These are phyloP conservation scores for Chymomyza fuscimana DNA, from an alignment of 2,888 invertebrate species.

Conservation along the genomic window DNA sequence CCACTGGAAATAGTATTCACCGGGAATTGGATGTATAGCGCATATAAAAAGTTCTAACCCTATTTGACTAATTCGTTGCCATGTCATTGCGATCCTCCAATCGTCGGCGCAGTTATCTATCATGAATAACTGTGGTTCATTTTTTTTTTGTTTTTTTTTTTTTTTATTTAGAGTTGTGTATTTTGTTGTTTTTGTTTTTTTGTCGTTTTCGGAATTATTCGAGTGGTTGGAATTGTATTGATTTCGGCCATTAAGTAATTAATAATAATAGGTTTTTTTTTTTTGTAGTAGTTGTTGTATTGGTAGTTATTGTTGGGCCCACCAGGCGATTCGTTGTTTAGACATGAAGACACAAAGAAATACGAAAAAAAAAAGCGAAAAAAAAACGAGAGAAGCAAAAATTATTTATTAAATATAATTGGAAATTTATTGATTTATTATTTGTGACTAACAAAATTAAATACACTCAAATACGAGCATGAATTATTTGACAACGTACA, in stretches of 20 bases:
- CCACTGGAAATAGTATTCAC: slow-evolving; percentile 97
- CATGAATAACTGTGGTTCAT: slow-evolving; percentile 93
- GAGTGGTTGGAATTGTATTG: neutral
- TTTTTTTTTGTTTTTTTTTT: neutral
- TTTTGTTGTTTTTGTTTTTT: slow-evolving; percentile 17
- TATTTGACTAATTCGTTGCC: slow-evolving; percentile 97
- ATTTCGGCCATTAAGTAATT: slow-evolving; percentile 17
- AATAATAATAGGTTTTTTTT: neutral
- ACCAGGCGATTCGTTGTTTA: neutral
- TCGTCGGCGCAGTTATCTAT: slow-evolving; percentile 99
- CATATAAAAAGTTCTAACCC: slow-evolving; percentile 95
- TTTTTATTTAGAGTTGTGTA: neutral
- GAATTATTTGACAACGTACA: slow-evolving; percentile 69
- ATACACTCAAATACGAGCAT: slow-evolving; percentile 71
- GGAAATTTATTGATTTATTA: slow-evolving; percentile 69
- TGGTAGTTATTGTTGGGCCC: slow-evolving; percentile 6
- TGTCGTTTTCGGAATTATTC: neutral
- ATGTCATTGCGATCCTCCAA: slow-evolving; percentile 99
- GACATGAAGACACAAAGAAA: slow-evolving; percentile 8
- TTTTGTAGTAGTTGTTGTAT: neutral
- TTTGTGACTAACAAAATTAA: slow-evolving; percentile 71
- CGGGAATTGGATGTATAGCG: slow-evolving; percentile 98
- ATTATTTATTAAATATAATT: slow-evolving; percentile 72
- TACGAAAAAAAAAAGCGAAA: slow-evolving; percentile 21
- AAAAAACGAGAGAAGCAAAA: slow-evolving; percentile 39